Base-by-base conservation (phyloP, 2,888 invertebrate genomes). In the Tipula confusa region DNA sequence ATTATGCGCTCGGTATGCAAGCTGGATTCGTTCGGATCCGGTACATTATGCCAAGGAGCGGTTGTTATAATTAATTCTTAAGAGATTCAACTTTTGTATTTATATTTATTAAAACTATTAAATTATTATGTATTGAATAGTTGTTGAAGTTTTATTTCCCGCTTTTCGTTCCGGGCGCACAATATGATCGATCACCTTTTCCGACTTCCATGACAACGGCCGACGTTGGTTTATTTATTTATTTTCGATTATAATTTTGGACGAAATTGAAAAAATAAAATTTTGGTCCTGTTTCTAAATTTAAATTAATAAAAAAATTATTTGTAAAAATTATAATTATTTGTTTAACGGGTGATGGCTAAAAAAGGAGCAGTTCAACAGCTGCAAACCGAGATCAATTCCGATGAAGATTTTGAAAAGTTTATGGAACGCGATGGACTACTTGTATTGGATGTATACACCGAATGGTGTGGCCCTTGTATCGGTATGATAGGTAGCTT, bases 381-480 rank as follows among this genome's bases (percentile, higher is more conserved):
- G 86, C 89, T 96, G 84, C 96, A 96, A 89, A 91, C 93, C 0
- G 97, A 97, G 87, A 91, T 97, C 48, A 93, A 92, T 86, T 95
- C 91, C 1, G 95, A 97, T 86, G 97, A 97, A 84, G 97, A 97
- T 83, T 95, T 97, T 94, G 92, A 93, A 83, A 95, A 94, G 88
- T 93, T 97, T 86, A 87, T 97, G 79, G 90, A 92, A 82, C 92
- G 93, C 86, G 93, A 94, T 84, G 97, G 97, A 85, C 90, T 97
- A 13, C 90, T 95, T 84, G 94, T 98, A 84, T 91, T 96, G 84
- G 97, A 98, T 88, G 93, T 97, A 13, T 97, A 95, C 89, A 94
- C 97, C 6, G 95, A 95, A 85, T 98, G 97, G 97, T 95, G 96
- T 87, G 97, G 97, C 0, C 97, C 97, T 0, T 97, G 97, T 87